Evolutionary conservation across 2,113 vertebrate genomes (phyloP).

Genomic region (Agelaius phoeniceus): DNA sequence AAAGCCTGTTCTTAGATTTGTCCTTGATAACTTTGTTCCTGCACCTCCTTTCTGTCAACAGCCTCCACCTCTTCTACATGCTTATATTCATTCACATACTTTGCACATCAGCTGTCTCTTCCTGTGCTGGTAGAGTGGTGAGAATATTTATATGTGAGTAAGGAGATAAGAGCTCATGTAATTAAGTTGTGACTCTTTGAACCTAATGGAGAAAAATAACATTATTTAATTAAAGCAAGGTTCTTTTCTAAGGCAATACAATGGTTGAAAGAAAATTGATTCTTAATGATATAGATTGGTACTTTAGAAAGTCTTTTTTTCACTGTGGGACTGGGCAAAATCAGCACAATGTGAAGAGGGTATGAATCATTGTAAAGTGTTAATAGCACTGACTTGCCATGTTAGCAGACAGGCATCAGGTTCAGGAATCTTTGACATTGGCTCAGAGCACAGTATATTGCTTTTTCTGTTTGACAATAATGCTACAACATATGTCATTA

Average conservation of each 20-base stretch:
- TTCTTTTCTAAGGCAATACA: conserved; percentile 16
- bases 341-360: background rate
- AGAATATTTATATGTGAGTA: background rate
- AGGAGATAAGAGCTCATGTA: background rate
- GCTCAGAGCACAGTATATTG: conserved; percentile 2
- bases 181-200: conserved; percentile 22
- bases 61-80: background rate
- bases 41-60: background rate
- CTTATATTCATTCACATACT: background rate
- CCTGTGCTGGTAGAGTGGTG: background rate
- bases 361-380: background rate
- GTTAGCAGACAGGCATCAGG: conserved; percentile 8
- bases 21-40: background rate
- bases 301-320: background rate
- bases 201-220: background rate
- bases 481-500: background rate
- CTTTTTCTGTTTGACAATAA: background rate
- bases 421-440: conserved; percentile 26
- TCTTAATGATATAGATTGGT: conserved; percentile 19
- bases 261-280: conserved; percentile 8
- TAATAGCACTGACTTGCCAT: background rate
- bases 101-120: background rate
- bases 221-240: conserved; percentile 37
- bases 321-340: background rate
- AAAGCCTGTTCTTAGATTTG: background rate